Percentiles rank a stretch among this genome's conserved stretches.
phyloP scores from a whole-genome alignment of 2,888 invertebrate genomes.

The Crioceris asparagi region DNA sequence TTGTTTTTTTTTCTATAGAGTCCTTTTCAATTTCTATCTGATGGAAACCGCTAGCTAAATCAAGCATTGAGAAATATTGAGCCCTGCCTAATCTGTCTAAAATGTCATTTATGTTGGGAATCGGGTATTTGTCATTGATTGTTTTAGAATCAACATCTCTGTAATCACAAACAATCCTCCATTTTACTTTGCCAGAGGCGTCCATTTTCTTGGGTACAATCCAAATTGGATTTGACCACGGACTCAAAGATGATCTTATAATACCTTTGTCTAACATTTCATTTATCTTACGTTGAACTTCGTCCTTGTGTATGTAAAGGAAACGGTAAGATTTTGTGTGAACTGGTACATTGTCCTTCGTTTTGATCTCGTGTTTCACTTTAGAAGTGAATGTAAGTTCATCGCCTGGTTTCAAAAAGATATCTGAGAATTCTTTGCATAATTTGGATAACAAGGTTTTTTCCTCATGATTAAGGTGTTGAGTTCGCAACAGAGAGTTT shows the following conservation, averaged over 20 bases:
- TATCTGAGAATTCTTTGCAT: too few species aligned
- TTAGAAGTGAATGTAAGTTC: too few species aligned
- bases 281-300: too few species aligned
- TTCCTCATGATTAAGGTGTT: too few species aligned
- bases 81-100: slow-evolving; percentile 4
- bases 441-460: too few species aligned
- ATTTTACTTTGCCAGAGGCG: slow-evolving; percentile 22
- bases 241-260: neutral
- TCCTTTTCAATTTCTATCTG: slow-evolving; percentile 22
- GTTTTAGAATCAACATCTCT: slow-evolving; percentile 30
- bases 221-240: neutral
- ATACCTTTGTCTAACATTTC: neutral
- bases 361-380: neutral
- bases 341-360: slow-evolving; percentile 1
- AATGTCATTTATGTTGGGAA: slow-evolving; percentile 18
- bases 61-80: slow-evolving; percentile 26
- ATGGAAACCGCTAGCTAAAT: slow-evolving; percentile 30
- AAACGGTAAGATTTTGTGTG: slow-evolving; percentile 2
- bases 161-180: slow-evolving; percentile 32
- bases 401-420: too few species aligned
- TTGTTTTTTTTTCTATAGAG: slow-evolving; percentile 3
- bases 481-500: too few species aligned
- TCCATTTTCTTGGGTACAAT: slow-evolving; percentile 25
- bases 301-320: neutral
- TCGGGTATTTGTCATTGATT: slow-evolving; percentile 26